Percentiles rank a stretch among this genome's conserved stretches.
These are phyloP conservation scores for Drosophila baimaii DNA, from an alignment of 1,140 invertebrate genomes.

Conservation along the genomic window DNA sequence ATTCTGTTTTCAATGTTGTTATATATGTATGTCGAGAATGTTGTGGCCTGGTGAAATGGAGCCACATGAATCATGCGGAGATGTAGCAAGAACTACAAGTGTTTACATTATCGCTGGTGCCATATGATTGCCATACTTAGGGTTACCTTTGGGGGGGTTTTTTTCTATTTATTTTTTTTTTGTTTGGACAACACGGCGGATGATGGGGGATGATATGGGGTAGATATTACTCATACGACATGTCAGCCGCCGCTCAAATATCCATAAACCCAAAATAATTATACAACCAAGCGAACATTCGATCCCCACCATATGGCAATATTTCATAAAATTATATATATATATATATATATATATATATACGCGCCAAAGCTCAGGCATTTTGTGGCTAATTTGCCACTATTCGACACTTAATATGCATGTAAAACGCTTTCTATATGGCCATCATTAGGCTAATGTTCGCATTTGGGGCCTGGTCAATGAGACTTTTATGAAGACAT, in stretches of 20 bases:
- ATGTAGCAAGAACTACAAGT: slow-evolving; percentile 28
- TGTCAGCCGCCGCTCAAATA: slow-evolving; percentile 37
- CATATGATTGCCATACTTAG: slow-evolving; percentile 24
- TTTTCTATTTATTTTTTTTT: neutral
- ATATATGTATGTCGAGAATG: slow-evolving; percentile 22
- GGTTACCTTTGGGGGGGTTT: slow-evolving; percentile 1
- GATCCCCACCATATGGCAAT: slow-evolving; percentile 36
- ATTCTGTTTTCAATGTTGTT: slow-evolving; percentile 7
- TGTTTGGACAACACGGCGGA: slow-evolving; percentile 31
- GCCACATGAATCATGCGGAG: slow-evolving; percentile 46
- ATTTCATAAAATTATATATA: slow-evolving; percentile 16
- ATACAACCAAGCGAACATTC: slow-evolving; percentile 16
- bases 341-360: slow-evolving; percentile 19
- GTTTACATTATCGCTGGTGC: slow-evolving; percentile 32
- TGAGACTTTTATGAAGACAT: slow-evolving; percentile 68
- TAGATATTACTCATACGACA: slow-evolving; percentile 45
- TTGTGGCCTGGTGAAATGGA: slow-evolving; percentile 22
- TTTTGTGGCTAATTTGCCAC: slow-evolving; percentile 30
- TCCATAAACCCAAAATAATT: slow-evolving; percentile 38
- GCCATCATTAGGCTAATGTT: slow-evolving; percentile 52
- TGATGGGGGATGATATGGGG: slow-evolving; percentile 11
- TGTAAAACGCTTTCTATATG: slow-evolving; percentile 26
- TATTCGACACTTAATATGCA: slow-evolving; percentile 44
- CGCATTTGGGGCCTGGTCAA: slow-evolving; percentile 59
- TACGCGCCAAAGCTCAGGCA: neutral